These are phyloP conservation scores for Holothuria leucospilota DNA, from an alignment of 53 echinoderm and acorn worm genomes.

Conservation along the genomic window DNA sequence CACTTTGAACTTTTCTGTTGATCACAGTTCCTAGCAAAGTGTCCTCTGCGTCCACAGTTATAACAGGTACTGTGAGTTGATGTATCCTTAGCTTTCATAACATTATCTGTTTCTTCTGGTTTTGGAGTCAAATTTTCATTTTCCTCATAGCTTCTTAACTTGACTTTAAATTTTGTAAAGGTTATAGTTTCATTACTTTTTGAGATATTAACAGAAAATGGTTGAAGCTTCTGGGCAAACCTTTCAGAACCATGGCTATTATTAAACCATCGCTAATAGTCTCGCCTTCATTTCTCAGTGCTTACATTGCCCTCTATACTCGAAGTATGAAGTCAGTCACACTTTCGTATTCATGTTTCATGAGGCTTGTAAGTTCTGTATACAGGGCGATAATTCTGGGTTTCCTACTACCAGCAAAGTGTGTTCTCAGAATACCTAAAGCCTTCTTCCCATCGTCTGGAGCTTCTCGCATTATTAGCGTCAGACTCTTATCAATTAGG, in stretches of 20 bases:
- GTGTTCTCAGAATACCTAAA: no score
- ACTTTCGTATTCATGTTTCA: no score
- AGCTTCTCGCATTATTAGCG: no score
- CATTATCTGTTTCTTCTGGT: background rate
- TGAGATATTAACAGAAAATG: constrained; percentile 34
- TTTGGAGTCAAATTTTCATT: background rate
- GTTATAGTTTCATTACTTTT: constrained; percentile 41
- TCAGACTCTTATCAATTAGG: no score
- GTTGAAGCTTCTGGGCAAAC: constrained; percentile 14
- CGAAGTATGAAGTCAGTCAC: constrained; percentile 4
- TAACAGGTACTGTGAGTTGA: background rate
- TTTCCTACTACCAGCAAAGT: no score
- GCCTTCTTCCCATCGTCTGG: no score
- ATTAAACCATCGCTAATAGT: constrained; percentile 41
- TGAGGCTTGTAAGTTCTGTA: no score
- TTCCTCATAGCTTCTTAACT: constrained; percentile 25
- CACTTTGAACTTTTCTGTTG: background rate
- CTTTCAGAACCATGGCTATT: constrained; percentile 40
- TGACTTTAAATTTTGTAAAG: constrained; percentile 35
- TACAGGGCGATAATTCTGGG: no score
- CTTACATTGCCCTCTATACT: constrained; percentile 20
- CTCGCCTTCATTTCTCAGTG: constrained; percentile 39
- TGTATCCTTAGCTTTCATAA: background rate
- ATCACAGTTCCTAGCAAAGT: background rate
- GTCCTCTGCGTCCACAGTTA: background rate